phyloP scores from a whole-genome alignment of 2,888 invertebrate genomes.

The Calameuta pallipes region DNA sequence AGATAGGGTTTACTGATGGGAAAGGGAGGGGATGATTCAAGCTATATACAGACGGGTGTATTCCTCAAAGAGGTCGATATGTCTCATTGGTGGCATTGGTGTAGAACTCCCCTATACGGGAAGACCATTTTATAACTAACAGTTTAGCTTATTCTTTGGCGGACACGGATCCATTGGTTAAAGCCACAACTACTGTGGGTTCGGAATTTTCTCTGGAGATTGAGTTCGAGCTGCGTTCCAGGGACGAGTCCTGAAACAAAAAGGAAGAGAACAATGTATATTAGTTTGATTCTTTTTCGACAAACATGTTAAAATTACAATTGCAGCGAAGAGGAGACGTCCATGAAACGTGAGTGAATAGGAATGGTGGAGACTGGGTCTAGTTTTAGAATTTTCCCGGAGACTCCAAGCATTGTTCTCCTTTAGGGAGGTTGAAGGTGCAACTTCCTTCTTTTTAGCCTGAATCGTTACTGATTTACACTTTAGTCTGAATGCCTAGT shows the following conservation, averaged over 20 bases:
- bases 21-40: constrained; percentile 33
- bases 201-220: constrained; percentile 50
- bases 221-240: constrained; percentile 50
- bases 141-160: constrained; percentile 54
- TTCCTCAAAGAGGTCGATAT: constrained; percentile 56
- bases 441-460: background rate
- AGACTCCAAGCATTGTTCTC: background rate
- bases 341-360: background rate
- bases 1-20: constrained; percentile 13
- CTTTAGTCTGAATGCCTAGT: constrained; percentile 11
- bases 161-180: constrained; percentile 61
- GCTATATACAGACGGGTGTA: constrained; percentile 57
- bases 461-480: constrained; percentile 16
- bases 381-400: background rate
- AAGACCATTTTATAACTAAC: constrained; percentile 39
- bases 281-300: background rate
- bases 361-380: background rate
- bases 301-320: background rate
- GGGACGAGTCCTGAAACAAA: constrained; percentile 52
- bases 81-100: constrained; percentile 57
- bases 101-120: constrained; percentile 45
- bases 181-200: constrained; percentile 42
- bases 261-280: background rate
- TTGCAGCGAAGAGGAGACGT: background rate
- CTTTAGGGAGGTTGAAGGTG: background rate